Evolutionary conservation across 2,888 invertebrate species (phyloP).

Genomic region (Alloscopus bannaensis): DNA sequence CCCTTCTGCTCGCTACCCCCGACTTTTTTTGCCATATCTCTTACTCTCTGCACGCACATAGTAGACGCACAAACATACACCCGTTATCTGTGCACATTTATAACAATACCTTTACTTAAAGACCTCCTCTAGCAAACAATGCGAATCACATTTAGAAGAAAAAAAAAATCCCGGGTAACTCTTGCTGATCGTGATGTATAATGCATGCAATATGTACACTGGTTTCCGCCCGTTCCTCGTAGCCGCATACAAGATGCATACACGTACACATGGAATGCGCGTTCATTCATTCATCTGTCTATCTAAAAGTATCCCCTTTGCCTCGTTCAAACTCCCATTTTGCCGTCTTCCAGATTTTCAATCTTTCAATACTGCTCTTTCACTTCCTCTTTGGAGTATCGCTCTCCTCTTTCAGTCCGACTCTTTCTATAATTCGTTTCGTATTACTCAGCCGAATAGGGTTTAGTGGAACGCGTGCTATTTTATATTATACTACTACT

Average conservation of each 20-base stretch:
- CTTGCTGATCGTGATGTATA: slow-evolving; percentile 9
- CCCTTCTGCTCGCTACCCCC: neutral
- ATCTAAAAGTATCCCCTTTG: slow-evolving; percentile 42
- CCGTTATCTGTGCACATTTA: slow-evolving; percentile 51
- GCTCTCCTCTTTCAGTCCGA: neutral
- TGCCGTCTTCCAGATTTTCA: slow-evolving; percentile 44
- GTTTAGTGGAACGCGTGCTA: too few species aligned
- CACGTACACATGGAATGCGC: slow-evolving; percentile 17
- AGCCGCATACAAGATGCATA: neutral
- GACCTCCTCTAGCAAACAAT: slow-evolving; percentile 15
- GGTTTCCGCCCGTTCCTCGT: neutral
- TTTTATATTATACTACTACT: neutral
- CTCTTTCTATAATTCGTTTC: slow-evolving; percentile 1
- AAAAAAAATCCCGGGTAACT: slow-evolving; percentile 12
- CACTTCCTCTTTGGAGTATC: slow-evolving; percentile 22
- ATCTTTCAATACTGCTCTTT: slow-evolving; percentile 46
- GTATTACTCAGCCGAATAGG: neutral
- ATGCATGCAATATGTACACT: neutral
- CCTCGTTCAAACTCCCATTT: slow-evolving; percentile 57
- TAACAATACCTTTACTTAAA: slow-evolving; percentile 54
- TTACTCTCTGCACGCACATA: too few species aligned
- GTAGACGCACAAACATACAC: too few species aligned
- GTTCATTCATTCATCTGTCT: slow-evolving; percentile 27
- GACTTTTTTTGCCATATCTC: neutral
- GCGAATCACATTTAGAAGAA: too few species aligned